Conservation (phyloP, 2,797 vertebrate genomes). For the Chaetophractus vellerosus region DNA sequence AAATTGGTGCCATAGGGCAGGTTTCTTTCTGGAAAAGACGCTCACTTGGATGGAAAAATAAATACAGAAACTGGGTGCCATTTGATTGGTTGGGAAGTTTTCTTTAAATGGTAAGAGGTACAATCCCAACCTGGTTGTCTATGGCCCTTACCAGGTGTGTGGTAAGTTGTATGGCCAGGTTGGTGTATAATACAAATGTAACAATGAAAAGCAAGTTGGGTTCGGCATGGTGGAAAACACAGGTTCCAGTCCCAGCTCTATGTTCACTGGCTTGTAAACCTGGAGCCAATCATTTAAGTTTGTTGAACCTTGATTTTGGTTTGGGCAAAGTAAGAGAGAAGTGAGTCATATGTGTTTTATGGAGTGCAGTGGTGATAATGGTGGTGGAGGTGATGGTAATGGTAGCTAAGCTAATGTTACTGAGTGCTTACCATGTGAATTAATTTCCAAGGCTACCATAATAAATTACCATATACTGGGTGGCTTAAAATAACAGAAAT, state of each 20-base stretch:
- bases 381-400: not conserved
- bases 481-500: too few species aligned
- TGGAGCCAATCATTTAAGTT: not conserved
- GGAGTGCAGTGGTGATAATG: not conserved
- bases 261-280: not conserved
- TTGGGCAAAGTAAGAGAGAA: not conserved
- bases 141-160: not conserved
- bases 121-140: not conserved
- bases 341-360: not conserved
- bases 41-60: conserved; percentile 84
- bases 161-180: too few species aligned
- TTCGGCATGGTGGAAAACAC: conserved; percentile 7
- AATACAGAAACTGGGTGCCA: conserved; percentile 83
- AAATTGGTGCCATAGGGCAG: conserved; percentile 86
- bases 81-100: conserved; percentile 78
- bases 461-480: too few species aligned
- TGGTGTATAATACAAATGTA: not conserved
- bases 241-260: not conserved
- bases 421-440: too few species aligned
- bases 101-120: conserved; percentile 32
- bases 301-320: conserved; percentile 22
- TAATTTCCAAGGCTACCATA: too few species aligned
- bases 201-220: not conserved
- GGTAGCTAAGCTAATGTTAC: not conserved
- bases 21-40: conserved; percentile 87